These are phyloP conservation scores for Achatina immaculata DNA, from an alignment of 1,140 invertebrate species.

Conservation along the genomic window DNA sequence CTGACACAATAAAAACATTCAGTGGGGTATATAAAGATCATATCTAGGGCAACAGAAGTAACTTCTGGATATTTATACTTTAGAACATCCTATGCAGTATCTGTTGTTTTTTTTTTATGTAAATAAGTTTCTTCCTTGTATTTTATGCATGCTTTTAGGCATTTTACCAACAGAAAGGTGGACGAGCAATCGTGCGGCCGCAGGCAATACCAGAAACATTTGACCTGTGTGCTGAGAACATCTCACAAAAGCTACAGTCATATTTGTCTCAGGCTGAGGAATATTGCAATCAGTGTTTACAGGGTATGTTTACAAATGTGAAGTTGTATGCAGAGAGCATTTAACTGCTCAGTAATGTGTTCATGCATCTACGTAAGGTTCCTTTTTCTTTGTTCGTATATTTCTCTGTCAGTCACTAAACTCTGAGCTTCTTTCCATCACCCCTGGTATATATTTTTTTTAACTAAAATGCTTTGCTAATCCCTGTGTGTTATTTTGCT, in stretches of 20 bases:
- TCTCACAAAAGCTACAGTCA: constrained; percentile 67
- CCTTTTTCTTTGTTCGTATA: too few relatives aligned
- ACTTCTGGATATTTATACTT: too few relatives aligned
- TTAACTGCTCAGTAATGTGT: too few relatives aligned
- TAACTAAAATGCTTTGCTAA: too few relatives aligned
- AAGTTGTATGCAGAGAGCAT: too few relatives aligned
- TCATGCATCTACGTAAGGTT: too few relatives aligned
- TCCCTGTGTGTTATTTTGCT: too few relatives aligned
- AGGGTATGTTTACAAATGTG: constrained; percentile 56
- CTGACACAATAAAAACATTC: too few relatives aligned
- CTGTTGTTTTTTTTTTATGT: not conserved
- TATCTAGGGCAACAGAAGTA: not conserved
- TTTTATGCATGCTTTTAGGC: constrained; percentile 44
- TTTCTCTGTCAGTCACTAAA: too few relatives aligned
- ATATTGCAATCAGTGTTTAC: constrained; percentile 70
- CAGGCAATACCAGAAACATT: constrained; percentile 69
- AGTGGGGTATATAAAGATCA: not conserved
- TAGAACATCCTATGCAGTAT: not conserved
- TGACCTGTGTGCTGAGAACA: constrained; percentile 66
- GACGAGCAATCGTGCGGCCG: constrained; percentile 64
- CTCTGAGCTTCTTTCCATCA: too few relatives aligned
- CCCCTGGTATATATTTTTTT: too few relatives aligned
- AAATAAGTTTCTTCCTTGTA: not conserved
- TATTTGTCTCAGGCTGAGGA: constrained; percentile 68
- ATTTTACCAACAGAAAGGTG: constrained; percentile 67